Base-by-base conservation (phyloP, 2,888 invertebrate species). In the Ormia ochracea region DNA sequence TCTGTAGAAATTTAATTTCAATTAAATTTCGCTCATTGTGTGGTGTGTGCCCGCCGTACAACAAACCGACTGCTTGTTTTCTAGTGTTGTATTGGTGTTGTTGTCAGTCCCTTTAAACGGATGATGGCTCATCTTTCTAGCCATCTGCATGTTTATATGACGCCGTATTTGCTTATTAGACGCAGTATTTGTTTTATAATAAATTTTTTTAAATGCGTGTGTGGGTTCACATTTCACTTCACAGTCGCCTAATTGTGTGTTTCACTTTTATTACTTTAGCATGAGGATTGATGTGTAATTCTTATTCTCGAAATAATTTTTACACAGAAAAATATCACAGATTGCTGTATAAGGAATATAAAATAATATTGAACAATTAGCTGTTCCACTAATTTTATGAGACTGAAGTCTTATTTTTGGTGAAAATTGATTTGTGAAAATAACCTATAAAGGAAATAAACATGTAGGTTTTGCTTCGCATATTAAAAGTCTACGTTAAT, bases 231-330 rank as follows among this genome's bases (percentile, higher is more conserved):
- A 74, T 74, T 74, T 74, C 56, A 1, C 12, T 69, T 74, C 68
- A 74, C 68, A 78, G 74, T 63, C 63, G 33, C 48, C 61, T 74
- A 69, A 78, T 74, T 78, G 78, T 68, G 17, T 54, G 61, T 77
- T 78, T 68, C 59, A 38, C 3, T 74, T 68, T 74, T 73, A 78
- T 78, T 74, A 52, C 58, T 33, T 56, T 63, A 31, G 50, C 38
- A 38, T 23, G 78, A 56, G 56, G 74, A 74, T 63, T 74, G 78
- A 74, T 50, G 38, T 19, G 48, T 26, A 74, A 66, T 52, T 66
- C 52, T 52, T 28, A 56, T 65, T 58, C 58, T 65, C 48, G 38
- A 28, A 1, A 4, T 26, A 26, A 73, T 28, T 74, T n/a, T 48
- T 21, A 63, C 36, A 43, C 19, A 43, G 21, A 41, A 38, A 45